A percentile compares a stretch with the other conserved stretches of the same genome.
Conservation (phyloP, 1,140 invertebrate genomes). For the Eumeta japonica region DNA sequence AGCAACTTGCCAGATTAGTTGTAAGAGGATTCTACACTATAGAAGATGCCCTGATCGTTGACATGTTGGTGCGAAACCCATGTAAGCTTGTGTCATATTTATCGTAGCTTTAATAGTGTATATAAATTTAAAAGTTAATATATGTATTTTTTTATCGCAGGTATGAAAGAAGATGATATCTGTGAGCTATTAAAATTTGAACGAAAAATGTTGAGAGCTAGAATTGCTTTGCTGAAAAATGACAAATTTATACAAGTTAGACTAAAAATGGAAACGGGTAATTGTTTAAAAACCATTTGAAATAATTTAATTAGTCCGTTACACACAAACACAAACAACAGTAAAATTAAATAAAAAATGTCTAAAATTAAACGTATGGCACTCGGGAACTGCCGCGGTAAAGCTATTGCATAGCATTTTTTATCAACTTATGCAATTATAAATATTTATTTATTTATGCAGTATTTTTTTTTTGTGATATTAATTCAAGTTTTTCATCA, state of each 20-base stretch:
- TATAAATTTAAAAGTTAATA: slow-evolving; percentile 1
- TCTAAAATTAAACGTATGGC: no score
- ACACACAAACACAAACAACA: no score
- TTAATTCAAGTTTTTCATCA: no score
- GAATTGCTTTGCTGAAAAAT: slow-evolving; percentile 82
- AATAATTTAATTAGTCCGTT: slow-evolving; percentile 11
- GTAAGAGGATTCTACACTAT: slow-evolving; percentile 90
- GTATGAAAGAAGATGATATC: slow-evolving; percentile 97
- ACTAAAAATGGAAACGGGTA: slow-evolving; percentile 89
- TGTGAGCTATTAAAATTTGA: slow-evolving; percentile 93
- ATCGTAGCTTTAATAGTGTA: background rate
- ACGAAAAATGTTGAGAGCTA: slow-evolving; percentile 85
- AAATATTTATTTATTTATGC: no score
- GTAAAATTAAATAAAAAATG: no score
- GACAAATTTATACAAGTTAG: slow-evolving; percentile 94
- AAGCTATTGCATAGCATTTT: no score
- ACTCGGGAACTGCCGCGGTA: no score
- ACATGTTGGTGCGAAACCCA: slow-evolving; percentile 92
- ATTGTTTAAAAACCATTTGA: slow-evolving; percentile 4
- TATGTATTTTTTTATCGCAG: slow-evolving; percentile 36
- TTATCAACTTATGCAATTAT: no score
- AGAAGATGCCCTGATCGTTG: slow-evolving; percentile 91
- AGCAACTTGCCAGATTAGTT: slow-evolving; percentile 86
- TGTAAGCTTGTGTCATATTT: slow-evolving; percentile 64
- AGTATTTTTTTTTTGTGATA: no score